Percentiles rank a stretch among this genome's conserved stretches.
Conservation (phyloP, 2,113 vertebrate genomes). For the Picathartes gymnocephalus region DNA sequence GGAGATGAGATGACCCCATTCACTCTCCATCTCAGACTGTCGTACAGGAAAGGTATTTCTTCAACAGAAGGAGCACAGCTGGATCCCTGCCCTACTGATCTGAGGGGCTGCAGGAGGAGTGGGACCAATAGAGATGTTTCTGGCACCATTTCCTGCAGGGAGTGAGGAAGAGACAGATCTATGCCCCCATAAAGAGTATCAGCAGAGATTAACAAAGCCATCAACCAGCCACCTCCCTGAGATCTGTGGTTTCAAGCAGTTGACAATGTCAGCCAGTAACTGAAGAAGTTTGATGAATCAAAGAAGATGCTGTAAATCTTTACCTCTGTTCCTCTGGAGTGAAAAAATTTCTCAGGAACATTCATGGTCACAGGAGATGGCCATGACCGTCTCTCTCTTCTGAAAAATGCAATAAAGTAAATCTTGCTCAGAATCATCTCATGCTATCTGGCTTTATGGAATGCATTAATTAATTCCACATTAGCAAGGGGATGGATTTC, state of each 20-base stretch:
- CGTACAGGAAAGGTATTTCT: neutral
- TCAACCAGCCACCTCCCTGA: neutral
- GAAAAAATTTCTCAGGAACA: neutral
- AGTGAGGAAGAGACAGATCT: neutral
- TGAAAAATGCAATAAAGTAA: neutral
- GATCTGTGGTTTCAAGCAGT: neutral
- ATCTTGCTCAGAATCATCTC: neutral
- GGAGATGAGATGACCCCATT: neutral
- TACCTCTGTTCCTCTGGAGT: neutral
- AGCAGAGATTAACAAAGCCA: neutral
- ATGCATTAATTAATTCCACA: neutral
- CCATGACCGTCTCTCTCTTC: neutral
- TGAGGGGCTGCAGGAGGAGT: neutral
- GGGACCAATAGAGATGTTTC: neutral
- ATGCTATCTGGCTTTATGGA: neutral
- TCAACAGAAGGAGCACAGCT: neutral
- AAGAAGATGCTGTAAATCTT: neutral
- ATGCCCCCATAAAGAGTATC: neutral
- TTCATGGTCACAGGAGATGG: neutral
- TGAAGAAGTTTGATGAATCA: neutral
- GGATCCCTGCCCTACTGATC: neutral
- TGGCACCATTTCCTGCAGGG: neutral
- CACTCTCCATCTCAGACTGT: neutral
- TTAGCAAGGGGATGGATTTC: neutral
- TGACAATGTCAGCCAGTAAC: neutral